Evolutionary conservation across 2,797 vertebrate genomes (phyloP), one percentile per base, ranked within the genome.

Genomic region (Lithobates pipiens): DNA sequence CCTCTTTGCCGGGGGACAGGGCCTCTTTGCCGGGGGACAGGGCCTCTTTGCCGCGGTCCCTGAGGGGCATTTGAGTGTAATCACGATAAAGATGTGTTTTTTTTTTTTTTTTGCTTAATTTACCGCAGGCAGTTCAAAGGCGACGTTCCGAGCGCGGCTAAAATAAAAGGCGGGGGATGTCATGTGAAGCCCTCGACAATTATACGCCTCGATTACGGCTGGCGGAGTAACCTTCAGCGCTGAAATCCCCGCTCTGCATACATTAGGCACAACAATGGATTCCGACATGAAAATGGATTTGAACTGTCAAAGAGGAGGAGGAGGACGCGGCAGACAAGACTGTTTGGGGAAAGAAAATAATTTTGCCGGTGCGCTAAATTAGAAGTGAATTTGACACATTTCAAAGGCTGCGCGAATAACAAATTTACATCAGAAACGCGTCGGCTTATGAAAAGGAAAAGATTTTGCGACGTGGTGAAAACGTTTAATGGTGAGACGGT

Each of bases 381-480:
- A 96, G 95, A 96, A 90, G 95, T 69, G 65, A 84, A 71, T 96
- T 94, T 95, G 96, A 97, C 96, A 97, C 94, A 96, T 97, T 97
- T 98, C 96, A 98, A 98, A 98, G 95, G 95, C 94, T 94, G 96
- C 96, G 96, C 96, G 95, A 96, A 96, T 95, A 97, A 96, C 92
- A 95, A 95, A 97, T 97, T 97, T 97, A 97, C 96, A 97, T 98
- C 96, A 97, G 96, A 97, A 97, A 97, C 96, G 96, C 94, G 92
- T 91, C 95, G 92, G 95, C 95, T 96, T 90, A 92, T 96, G 96
- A 95, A 95, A 96, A 95, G 32, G 68, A 93, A 95, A 94, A 94
- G 93, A 95, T 95, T 97, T 96, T 95, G 95, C 95, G 92, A 96
- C 96, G 96, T 96, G 94, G 93, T 95, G 95, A 95, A 96, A 95